Base-by-base conservation (phyloP, 1,140 invertebrate genomes). In the Eriosoma lanigerum region DNA sequence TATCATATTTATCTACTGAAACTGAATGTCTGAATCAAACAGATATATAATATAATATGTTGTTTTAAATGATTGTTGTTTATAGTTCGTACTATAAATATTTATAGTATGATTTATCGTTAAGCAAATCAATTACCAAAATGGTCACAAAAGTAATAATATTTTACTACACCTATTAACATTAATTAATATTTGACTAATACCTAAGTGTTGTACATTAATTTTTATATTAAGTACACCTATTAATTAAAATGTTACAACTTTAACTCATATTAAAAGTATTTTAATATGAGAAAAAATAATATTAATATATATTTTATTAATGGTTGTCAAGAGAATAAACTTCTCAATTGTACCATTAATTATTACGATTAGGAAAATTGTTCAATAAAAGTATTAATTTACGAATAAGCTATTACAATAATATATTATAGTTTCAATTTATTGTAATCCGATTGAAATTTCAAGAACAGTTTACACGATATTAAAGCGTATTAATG, bases 121-220 rank as follows among this genome's bases (percentile, higher is more conserved):
- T n/a, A n/a, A n/a, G n/a, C n/a, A n/a, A n/a, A n/a, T n/a, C n/a
- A n/a, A n/a, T n/a, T n/a, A n/a, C n/a, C n/a, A n/a, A n/a, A n/a
- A n/a, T n/a, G n/a, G n/a, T n/a, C n/a, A n/a, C n/a, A n/a, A n/a
- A n/a, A n/a, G n/a, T n/a, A n/a, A n/a, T n/a, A n/a, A n/a, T n/a
- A n/a, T n/a, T n/a, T n/a, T n/a, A n/a, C n/a, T n/a, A n/a, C n/a
- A n/a, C n/a, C n/a, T n/a, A 38, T 38, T 38, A 4, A 38, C 3
- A 38, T 38, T 38, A 38, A 38, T 38, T 38, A 38, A 38, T 38
- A 38, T 8, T 38, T 38, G 32, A 38, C 32, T 38, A 38, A 38
- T 38, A n/a, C 58, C 24, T 15, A 60, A 60, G 58, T 60, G 58
- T 15, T 60, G 6, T 60, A 56, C 15, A 60, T 60, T 60, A 60